phyloP scores from a whole-genome alignment of 2,113 vertebrate species.

The Bubo scandiacus region DNA sequence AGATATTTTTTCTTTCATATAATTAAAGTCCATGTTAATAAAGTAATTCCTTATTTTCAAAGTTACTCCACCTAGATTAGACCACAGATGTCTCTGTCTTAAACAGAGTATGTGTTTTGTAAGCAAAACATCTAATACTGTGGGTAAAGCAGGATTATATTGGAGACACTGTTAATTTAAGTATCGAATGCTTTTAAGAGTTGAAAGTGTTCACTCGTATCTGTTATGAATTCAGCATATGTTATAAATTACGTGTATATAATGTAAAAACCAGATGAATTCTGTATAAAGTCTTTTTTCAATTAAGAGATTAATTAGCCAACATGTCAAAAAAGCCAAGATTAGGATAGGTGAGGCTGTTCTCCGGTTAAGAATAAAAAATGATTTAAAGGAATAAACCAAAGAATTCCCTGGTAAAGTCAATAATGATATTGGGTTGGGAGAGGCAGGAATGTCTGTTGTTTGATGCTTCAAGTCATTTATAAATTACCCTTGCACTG shows the following conservation, averaged over 20 bases:
- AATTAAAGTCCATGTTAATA: not conserved
- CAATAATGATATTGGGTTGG: not conserved
- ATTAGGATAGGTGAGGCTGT: not conserved
- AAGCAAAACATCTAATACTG: slow-evolving; percentile 1
- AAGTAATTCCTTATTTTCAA: not conserved
- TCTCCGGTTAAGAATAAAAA: not conserved
- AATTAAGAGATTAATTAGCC: slow-evolving; percentile 5
- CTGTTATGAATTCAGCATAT: slow-evolving; percentile 7
- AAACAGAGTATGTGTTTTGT: not conserved
- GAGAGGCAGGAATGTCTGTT: not conserved
- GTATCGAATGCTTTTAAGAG: not conserved
- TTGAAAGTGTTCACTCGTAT: slow-evolving; percentile 31
- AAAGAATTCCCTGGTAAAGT: not conserved
- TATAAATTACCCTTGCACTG: not conserved
- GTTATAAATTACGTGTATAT: not conserved
- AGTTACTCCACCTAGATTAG: not conserved
- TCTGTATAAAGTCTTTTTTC: not conserved
- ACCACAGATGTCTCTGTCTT: not conserved
- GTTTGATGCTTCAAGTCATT: not conserved
- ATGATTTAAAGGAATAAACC: not conserved
- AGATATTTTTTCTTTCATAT: not conserved
- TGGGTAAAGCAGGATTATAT: not conserved
- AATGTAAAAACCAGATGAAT: slow-evolving; percentile 22
- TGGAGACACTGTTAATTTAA: slow-evolving; percentile 44
- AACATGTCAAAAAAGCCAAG: not conserved